phyloP scores from a whole-genome alignment of 2,113 vertebrate genomes.

The Embiotoca jacksoni region DNA sequence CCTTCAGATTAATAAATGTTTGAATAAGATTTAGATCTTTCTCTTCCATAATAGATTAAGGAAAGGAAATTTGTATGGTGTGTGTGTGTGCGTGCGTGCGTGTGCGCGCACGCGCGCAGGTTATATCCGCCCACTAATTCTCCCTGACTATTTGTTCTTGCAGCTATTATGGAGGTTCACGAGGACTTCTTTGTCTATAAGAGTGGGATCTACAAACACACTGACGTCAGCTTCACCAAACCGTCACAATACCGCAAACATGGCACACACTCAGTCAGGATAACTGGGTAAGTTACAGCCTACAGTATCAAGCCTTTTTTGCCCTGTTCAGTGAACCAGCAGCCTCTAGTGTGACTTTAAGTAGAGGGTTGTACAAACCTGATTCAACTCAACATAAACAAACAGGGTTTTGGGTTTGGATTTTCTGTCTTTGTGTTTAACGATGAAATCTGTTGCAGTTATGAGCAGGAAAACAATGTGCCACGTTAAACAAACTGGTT shows the following conservation, averaged over 20 bases:
- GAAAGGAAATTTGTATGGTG: background rate
- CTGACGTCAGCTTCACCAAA: conserved; percentile 86
- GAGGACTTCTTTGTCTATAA: conserved; percentile 98
- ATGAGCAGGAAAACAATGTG: background rate
- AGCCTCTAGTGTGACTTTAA: background rate
- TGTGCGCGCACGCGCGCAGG: conserved; percentile 9
- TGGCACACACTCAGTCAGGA: conserved; percentile 94
- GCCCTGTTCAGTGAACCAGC: background rate
- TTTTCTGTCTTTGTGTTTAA: background rate
- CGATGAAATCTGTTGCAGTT: background rate
- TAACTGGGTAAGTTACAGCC: conserved; percentile 89
- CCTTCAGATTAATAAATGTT: conserved; percentile 44
- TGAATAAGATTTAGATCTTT: conserved; percentile 27
- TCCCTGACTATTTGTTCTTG: conserved; percentile 43
- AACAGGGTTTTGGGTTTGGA: background rate
- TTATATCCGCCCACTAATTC: conserved; percentile 32
- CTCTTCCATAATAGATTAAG: background rate
- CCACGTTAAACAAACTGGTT: background rate
- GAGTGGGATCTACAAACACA: conserved; percentile 93
- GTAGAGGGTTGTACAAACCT: background rate
- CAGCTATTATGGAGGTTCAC: conserved; percentile 97
- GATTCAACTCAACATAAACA: background rate
- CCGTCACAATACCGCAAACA: conserved; percentile 87
- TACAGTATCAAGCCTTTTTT: background rate
- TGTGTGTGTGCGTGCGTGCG: conserved; percentile 22